Percentiles rank a stretch among this genome's conserved stretches.
phyloP scores from a whole-genome alignment of 2,888 invertebrate genomes.

The Mycalesis mineus region DNA sequence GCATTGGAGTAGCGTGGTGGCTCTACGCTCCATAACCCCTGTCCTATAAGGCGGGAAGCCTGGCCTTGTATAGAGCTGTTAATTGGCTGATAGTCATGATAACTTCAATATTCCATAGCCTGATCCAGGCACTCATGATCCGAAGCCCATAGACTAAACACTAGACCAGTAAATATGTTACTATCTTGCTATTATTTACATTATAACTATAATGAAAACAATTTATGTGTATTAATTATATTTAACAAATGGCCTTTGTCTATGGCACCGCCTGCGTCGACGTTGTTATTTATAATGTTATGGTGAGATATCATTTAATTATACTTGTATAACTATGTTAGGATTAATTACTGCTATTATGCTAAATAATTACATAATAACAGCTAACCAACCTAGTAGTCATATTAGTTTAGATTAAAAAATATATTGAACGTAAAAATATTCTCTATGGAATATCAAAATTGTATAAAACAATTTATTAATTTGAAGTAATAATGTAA shows the following conservation, averaged over 20 bases:
- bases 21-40: too few species aligned
- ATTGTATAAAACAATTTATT: too few species aligned
- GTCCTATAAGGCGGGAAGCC: too few species aligned
- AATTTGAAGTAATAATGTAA: too few species aligned
- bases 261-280: background rate
- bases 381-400: background rate
- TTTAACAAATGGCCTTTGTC: background rate
- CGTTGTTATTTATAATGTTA: background rate
- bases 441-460: too few species aligned
- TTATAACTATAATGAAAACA: background rate
- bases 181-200: background rate
- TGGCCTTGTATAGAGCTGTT: too few species aligned
- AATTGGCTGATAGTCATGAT: too few species aligned
- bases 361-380: background rate
- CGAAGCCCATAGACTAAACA: too few species aligned
- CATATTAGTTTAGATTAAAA: background rate
- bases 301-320: slow-evolving; percentile 10
- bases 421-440: too few species aligned
- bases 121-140: too few species aligned
- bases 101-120: too few species aligned
- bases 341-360: background rate
- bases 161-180: background rate
- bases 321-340: slow-evolving; percentile 2
- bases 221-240: slow-evolving; percentile 1
- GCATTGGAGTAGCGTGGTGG: too few species aligned